Conservation (phyloP, 2,888 invertebrate genomes). For the Sialis fuliginosa region DNA sequence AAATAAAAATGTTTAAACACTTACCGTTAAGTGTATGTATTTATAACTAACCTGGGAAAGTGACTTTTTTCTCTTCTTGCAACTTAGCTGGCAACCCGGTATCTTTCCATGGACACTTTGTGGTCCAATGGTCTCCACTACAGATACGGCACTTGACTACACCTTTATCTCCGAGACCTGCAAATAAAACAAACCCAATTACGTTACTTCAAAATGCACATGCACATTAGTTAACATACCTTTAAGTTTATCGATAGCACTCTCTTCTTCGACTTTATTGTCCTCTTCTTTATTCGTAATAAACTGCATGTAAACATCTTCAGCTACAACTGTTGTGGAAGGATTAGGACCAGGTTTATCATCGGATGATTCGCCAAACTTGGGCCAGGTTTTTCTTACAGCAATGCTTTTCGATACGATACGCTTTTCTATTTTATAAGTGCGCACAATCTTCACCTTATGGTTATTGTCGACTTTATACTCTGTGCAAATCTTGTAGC, state of each 20-base stretch:
- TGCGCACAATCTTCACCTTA: constrained; percentile 72
- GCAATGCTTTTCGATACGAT: constrained; percentile 85
- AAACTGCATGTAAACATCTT: constrained; percentile 92
- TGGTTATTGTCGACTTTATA: constrained; percentile 87
- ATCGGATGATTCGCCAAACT: constrained; percentile 79
- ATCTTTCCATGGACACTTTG: constrained; percentile 95
- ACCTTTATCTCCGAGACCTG: constrained; percentile 36
- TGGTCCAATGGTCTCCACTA: constrained; percentile 95
- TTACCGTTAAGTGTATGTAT: neutral
- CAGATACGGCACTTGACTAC: constrained; percentile 79
- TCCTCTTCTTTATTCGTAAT: constrained; percentile 77
- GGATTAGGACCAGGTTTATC: constrained; percentile 97
- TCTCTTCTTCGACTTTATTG: constrained; percentile 65
- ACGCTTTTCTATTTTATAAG: constrained; percentile 84
- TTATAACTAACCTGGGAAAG: constrained; percentile 10
- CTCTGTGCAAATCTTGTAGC: constrained; percentile 80
- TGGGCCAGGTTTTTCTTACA: constrained; percentile 81
- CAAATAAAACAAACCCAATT: constrained; percentile 7
- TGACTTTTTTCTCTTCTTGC: constrained; percentile 34
- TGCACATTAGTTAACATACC: constrained; percentile 21
- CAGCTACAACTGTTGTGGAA: constrained; percentile 90
- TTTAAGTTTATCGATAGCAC: constrained; percentile 69
- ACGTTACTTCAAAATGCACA: neutral
- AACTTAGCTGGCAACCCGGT: constrained; percentile 52
- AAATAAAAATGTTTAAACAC: neutral